phyloP scores from a whole-genome alignment of 2,888 invertebrate species.

The Oconnorella tubifera region DNA sequence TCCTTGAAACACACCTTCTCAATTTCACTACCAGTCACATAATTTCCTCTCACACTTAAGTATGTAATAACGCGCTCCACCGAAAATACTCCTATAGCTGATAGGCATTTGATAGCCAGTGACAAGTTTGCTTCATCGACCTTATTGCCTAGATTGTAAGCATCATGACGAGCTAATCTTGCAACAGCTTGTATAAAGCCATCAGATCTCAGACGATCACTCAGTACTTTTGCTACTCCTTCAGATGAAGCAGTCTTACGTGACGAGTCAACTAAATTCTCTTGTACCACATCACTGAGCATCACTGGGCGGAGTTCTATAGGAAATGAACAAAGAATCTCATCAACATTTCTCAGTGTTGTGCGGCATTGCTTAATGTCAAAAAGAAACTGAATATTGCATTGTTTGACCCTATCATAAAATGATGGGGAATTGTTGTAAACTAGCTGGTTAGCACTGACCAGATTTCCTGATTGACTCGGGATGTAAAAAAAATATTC shows the following conservation, averaged over 20 bases:
- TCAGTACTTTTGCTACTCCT: conserved; percentile 27
- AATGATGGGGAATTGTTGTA: conserved; percentile 35
- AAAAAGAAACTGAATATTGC: conserved; percentile 27
- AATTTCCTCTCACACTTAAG: conserved; percentile 22
- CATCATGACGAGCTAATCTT: conserved; percentile 28
- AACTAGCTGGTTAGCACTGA: conserved; percentile 23
- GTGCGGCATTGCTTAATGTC: conserved; percentile 28
- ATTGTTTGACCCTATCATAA: conserved; percentile 30
- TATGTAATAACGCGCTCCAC: conserved; percentile 26
- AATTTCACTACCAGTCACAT: conserved; percentile 26
- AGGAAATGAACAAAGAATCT: conserved; percentile 29
- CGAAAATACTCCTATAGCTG: conserved; percentile 25
- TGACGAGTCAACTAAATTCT: conserved; percentile 27
- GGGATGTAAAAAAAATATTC: conserved; percentile 33
- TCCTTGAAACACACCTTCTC: conserved; percentile 32
- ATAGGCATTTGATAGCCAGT: conserved; percentile 24
- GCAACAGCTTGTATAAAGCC: conserved; percentile 25
- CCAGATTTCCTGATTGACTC: conserved; percentile 24
- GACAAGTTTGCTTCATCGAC: conserved; percentile 24
- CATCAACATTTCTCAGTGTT: conserved; percentile 19
- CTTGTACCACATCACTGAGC: conserved; percentile 35
- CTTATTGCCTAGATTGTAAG: conserved; percentile 19
- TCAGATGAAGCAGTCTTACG: conserved; percentile 3
- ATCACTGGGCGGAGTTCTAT: conserved; percentile 29
- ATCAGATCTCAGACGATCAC: conserved; percentile 20